phyloP scores from a whole-genome alignment of 2,113 vertebrate genomes.

The Calidris pugnax region DNA sequence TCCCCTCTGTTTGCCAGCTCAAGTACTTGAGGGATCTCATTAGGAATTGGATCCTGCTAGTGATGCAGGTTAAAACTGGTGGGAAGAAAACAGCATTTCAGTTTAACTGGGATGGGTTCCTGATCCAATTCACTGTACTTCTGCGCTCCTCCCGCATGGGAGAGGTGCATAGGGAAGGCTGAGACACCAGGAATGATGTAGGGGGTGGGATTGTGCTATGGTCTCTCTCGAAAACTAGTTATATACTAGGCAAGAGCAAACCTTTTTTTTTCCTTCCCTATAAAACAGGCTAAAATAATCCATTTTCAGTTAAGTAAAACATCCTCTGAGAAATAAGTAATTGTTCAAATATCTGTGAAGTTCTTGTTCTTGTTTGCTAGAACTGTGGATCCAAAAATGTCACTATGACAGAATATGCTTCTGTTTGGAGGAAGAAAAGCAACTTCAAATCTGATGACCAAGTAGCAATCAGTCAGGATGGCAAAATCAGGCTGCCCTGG shows the following conservation, averaged over 20 bases:
- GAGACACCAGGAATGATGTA: neutral
- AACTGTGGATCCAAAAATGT: neutral
- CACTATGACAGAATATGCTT: neutral
- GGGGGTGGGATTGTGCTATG: neutral
- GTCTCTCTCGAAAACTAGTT: neutral
- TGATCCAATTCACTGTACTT: neutral
- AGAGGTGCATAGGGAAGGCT: neutral
- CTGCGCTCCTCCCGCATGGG: neutral
- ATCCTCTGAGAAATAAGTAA: neutral
- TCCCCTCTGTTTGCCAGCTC: neutral
- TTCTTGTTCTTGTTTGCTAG: neutral
- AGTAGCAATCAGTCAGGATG: neutral
- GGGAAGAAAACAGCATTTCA: neutral
- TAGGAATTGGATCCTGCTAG: neutral
- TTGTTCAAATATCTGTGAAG: neutral
- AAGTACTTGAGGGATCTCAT: neutral
- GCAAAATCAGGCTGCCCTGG: neutral
- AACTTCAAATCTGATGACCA: neutral
- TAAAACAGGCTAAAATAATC: neutral
- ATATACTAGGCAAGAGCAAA: neutral
- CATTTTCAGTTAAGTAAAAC: neutral
- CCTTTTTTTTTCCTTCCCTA: neutral
- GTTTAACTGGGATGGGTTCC: neutral
- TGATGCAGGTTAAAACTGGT: neutral
- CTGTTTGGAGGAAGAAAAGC: neutral